Percentiles rank a stretch among this genome's conserved stretches.
Evolutionary conservation across 2,797 vertebrate genomes (phyloP).

Genomic region (Huso huso): DNA sequence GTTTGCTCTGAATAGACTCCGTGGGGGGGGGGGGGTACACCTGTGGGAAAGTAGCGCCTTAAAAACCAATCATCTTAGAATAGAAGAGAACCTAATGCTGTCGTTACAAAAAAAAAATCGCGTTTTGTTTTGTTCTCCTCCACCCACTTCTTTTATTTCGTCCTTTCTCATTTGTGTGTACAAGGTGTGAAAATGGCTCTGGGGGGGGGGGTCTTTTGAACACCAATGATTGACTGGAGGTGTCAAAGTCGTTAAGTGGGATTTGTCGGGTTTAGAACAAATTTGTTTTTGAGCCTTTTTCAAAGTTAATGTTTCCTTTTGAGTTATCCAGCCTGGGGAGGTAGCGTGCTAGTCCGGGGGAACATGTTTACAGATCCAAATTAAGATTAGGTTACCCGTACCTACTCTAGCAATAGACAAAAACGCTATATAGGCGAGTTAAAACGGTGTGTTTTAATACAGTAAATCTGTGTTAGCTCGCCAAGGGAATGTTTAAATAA

Average conservation of each 20-base stretch:
- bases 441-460: too few species aligned
- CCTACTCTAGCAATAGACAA: too few species aligned
- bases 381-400: background rate
- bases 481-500: too few species aligned
- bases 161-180: slow-evolving; percentile 2
- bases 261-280: slow-evolving; percentile 12
- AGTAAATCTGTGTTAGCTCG: too few species aligned
- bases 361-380: background rate
- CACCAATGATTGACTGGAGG: slow-evolving; percentile 2
- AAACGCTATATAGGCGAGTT: too few species aligned
- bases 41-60: slow-evolving; percentile 18
- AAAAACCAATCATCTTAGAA: slow-evolving; percentile 2
- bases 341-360: background rate
- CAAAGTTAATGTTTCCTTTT: slow-evolving; percentile 8
- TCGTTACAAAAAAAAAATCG: background rate
- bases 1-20: slow-evolving; percentile 7
- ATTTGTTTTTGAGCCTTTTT: slow-evolving; percentile 5
- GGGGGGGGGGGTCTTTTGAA: slow-evolving; percentile 5
- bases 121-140: background rate
- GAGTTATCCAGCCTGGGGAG: background rate
- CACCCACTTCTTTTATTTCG: too few species aligned
- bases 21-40: background rate
- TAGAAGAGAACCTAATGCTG: background rate
- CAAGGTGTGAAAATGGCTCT: slow-evolving; percentile 7
- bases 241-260: slow-evolving; percentile 13